Evolutionary conservation across 1,140 invertebrate genomes (phyloP).

Genomic region (Pogonomyrmex californicus): DNA sequence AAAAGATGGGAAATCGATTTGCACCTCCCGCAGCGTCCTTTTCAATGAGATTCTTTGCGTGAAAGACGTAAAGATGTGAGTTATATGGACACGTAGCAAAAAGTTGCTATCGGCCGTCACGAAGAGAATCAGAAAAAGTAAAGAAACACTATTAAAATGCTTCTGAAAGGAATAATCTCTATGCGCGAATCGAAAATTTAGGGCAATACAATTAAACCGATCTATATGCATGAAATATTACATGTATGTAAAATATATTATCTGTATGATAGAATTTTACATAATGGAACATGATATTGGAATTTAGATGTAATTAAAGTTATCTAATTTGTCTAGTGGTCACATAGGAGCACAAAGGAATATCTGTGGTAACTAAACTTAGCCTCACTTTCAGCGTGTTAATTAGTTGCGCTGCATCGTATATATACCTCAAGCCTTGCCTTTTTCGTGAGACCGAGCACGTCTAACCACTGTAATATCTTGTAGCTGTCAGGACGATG

Average conservation of each 20-base stretch:
- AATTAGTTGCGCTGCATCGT: slow-evolving; percentile 16
- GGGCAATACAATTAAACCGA: background rate
- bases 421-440: background rate
- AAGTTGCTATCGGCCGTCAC: background rate
- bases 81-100: slow-evolving; percentile 9
- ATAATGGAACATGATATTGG: background rate
- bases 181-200: background rate
- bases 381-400: background rate
- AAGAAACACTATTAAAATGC: background rate
- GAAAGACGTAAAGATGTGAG: background rate
- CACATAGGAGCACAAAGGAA: background rate
- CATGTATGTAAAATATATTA: background rate
- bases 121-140: background rate
- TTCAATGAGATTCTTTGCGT: slow-evolving; percentile 1
- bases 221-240: background rate
- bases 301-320: background rate
- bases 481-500: background rate
- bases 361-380: slow-evolving; percentile 4
- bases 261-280: background rate
- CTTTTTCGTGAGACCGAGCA: slow-evolving; percentile 9
- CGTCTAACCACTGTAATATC: background rate
- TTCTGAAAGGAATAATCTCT: background rate
- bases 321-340: background rate
- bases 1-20: slow-evolving; percentile 64
- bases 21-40: slow-evolving; percentile 5